Conservation (phyloP, 2,113 vertebrate genomes). For the Paracanthobrama guichenoti region DNA sequence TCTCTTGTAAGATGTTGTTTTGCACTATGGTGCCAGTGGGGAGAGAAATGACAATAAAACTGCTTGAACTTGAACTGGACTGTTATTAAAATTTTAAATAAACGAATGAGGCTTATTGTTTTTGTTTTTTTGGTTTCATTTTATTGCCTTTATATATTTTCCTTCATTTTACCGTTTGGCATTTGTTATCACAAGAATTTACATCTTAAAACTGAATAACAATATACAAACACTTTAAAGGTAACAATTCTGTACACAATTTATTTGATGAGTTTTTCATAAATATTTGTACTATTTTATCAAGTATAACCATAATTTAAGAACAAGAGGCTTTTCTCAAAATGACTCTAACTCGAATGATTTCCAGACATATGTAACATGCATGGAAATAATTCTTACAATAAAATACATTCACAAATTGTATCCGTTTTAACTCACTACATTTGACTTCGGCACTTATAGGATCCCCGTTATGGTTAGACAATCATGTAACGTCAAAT, state of each 20-base stretch:
- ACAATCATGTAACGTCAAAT: slow-evolving; percentile 36
- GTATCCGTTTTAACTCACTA: background rate
- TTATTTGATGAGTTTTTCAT: slow-evolving; percentile 7
- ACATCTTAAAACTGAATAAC: slow-evolving; percentile 27
- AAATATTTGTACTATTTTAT: slow-evolving; percentile 36
- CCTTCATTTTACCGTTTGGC: slow-evolving; percentile 14
- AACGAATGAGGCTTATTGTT: slow-evolving; percentile 4
- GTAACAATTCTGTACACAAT: slow-evolving; percentile 35
- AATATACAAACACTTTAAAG: slow-evolving; percentile 27
- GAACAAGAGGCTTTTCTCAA: slow-evolving; percentile 11
- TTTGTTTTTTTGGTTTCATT: slow-evolving; percentile 5
- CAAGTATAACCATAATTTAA: slow-evolving; percentile 35
- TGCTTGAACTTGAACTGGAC: no score
- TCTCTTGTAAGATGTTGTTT: no score
- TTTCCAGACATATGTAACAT: slow-evolving; percentile 1
- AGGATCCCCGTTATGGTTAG: slow-evolving; percentile 14
- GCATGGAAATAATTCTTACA: slow-evolving; percentile 14
- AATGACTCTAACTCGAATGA: slow-evolving; percentile 5
- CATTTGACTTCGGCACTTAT: slow-evolving; percentile 26
- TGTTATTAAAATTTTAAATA: no score
- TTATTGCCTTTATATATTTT: slow-evolving; percentile 30
- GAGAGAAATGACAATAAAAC: no score
- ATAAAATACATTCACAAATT: slow-evolving; percentile 43
- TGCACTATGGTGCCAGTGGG: no score
- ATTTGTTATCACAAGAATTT: slow-evolving; percentile 29